Evolutionary conservation across 2,113 vertebrate genomes (phyloP).

Genomic region (Clupea harengus): DNA sequence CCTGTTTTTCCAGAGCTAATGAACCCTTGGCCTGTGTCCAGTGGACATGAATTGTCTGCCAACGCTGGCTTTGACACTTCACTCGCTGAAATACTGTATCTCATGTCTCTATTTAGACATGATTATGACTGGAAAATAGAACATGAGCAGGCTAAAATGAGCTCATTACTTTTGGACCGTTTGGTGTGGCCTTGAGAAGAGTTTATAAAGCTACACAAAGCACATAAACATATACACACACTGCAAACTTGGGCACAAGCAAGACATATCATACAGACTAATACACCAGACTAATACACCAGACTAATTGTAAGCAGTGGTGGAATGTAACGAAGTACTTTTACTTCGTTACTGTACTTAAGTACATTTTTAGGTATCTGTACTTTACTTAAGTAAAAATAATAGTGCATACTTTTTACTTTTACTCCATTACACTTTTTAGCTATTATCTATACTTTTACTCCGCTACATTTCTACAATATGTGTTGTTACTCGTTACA

Average conservation of each 20-base stretch:
- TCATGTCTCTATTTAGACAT: constrained; percentile 1
- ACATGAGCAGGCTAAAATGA: background rate
- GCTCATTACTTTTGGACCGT: background rate
- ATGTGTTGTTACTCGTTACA: too few species aligned
- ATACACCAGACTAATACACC: too few species aligned
- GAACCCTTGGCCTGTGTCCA: background rate
- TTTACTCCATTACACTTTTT: too few species aligned
- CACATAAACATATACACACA: background rate
- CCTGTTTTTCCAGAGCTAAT: constrained; percentile 11
- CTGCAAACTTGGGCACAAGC: background rate
- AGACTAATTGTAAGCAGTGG: too few species aligned
- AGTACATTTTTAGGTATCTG: too few species aligned
- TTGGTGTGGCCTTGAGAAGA: background rate
- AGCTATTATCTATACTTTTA: too few species aligned
- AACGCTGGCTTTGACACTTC: background rate
- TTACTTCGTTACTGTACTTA: too few species aligned
- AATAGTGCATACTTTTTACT: too few species aligned
- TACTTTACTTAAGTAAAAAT: too few species aligned
- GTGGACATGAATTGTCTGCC: background rate
- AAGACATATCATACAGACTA: background rate
- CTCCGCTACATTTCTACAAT: too few species aligned
- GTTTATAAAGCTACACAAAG: background rate
- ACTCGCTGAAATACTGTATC: background rate
- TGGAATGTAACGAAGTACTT: too few species aligned
- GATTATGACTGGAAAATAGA: background rate